These are phyloP conservation scores for Rhagoletis pomonella DNA, from an alignment of 1,140 invertebrate genomes.

Conservation along the genomic window DNA sequence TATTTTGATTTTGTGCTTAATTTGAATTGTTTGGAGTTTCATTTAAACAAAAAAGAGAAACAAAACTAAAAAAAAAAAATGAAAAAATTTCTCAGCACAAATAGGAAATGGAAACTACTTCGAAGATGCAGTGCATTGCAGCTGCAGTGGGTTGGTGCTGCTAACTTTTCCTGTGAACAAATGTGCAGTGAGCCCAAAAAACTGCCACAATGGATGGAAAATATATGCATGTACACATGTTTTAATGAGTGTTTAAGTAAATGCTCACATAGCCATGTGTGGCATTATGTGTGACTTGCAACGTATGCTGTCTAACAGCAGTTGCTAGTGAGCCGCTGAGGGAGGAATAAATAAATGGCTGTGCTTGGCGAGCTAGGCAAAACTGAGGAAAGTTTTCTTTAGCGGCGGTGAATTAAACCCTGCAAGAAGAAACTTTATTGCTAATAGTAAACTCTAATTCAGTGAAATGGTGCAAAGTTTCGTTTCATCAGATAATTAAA, in stretches of 20 bases:
- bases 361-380: too few relatives aligned
- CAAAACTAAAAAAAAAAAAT: neutral
- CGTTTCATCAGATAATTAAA: too few relatives aligned
- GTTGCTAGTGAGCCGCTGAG: neutral
- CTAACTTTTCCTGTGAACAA: constrained; percentile 20
- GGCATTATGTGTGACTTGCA: neutral
- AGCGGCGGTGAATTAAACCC: too few relatives aligned
- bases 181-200: neutral
- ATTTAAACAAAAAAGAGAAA: constrained; percentile 5
- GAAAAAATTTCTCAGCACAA: neutral
- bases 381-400: too few relatives aligned
- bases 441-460: too few relatives aligned
- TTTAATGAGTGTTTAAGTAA: neutral
- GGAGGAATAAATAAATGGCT: too few relatives aligned
- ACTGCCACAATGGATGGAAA: neutral
- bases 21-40: constrained; percentile 50
- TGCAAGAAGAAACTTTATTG: too few relatives aligned
- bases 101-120: too few relatives aligned
- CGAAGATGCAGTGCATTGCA: neutral
- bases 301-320: neutral
- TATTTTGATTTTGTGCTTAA: constrained; percentile 45
- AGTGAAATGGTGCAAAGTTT: too few relatives aligned
- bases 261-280: neutral
- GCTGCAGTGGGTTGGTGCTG: neutral
- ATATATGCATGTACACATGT: neutral